Conservation (phyloP, 2,797 vertebrate genomes). For the Lemur catta region DNA sequence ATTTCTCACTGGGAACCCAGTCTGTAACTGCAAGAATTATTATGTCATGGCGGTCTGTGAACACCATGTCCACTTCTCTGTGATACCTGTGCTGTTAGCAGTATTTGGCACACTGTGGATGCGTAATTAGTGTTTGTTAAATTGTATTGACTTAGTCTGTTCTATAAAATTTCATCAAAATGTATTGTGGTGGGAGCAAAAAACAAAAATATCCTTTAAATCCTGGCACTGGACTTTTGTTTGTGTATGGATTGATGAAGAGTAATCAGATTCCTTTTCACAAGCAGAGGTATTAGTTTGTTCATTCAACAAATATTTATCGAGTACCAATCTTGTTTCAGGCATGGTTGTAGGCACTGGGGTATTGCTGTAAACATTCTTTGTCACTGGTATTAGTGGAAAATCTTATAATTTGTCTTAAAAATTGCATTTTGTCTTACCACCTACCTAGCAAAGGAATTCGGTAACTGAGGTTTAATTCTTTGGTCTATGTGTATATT, state of each 20-base stretch:
- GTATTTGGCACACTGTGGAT: not conserved
- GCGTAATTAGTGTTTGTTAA: not conserved
- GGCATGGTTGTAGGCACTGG: not conserved
- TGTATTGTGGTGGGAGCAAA: not conserved
- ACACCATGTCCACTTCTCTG: not conserved
- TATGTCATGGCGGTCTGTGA: not conserved
- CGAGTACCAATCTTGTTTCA: not conserved
- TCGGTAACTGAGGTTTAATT: not conserved
- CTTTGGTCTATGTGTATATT: not conserved
- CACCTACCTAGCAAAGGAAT: not conserved
- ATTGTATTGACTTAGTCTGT: not conserved
- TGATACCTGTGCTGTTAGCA: not conserved
- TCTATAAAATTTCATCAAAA: not conserved
- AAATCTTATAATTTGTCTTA: not conserved
- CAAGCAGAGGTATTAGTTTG: not conserved
- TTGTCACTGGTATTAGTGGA: not conserved
- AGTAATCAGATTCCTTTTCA: not conserved
- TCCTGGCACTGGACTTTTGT: not conserved
- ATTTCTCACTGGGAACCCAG: not conserved
- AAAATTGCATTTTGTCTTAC: not conserved
- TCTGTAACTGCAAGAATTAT: not conserved
- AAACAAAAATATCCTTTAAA: not conserved
- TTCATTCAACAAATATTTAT: not conserved
- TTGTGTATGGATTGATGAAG: not conserved
- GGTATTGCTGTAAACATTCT: fast-evolving